Evolutionary conservation across 2,888 invertebrate genomes (phyloP).

Genomic region (Labia minor): DNA sequence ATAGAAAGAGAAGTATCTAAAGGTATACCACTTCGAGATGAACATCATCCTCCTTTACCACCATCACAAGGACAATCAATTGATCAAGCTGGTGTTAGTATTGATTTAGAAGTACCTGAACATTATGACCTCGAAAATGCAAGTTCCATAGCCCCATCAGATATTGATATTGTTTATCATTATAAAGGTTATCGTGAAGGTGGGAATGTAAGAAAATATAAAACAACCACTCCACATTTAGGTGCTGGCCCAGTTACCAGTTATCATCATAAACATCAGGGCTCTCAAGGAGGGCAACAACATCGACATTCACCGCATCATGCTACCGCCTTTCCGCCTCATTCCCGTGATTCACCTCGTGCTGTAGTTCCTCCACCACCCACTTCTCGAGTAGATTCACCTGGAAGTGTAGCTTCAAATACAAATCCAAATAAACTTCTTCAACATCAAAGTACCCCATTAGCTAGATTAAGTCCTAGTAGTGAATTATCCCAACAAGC

Average conservation of each 20-base stretch:
- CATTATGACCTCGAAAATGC: slow-evolving; percentile 96
- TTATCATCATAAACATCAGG: slow-evolving; percentile 61
- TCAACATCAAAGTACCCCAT: slow-evolving; percentile 78
- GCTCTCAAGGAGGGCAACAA: slow-evolving; percentile 44
- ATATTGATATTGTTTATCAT: slow-evolving; percentile 92
- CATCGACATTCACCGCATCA: slow-evolving; percentile 67
- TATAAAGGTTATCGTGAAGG: slow-evolving; percentile 86
- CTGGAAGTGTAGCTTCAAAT: slow-evolving; percentile 23
- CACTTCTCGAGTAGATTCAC: slow-evolving; percentile 31
- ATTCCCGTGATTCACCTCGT: slow-evolving; percentile 30
- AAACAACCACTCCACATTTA: slow-evolving; percentile 61
- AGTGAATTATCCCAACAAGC: slow-evolving; percentile 81
- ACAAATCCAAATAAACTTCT: slow-evolving; percentile 26
- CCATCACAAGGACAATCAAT: slow-evolving; percentile 33
- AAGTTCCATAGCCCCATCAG: slow-evolving; percentile 93
- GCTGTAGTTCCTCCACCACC: slow-evolving; percentile 33
- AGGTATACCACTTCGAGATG: slow-evolving; percentile 66
- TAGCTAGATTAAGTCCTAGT: slow-evolving; percentile 82
- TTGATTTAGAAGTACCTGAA: slow-evolving; percentile 74
- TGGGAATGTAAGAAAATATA: slow-evolving; percentile 70
- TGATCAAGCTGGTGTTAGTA: slow-evolving; percentile 31
- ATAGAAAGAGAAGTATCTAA: slow-evolving; percentile 84
- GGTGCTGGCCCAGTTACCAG: slow-evolving; percentile 49
- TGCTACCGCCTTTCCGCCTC: slow-evolving; percentile 57
- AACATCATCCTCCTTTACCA: slow-evolving; percentile 69